phyloP scores from a whole-genome alignment of 2,888 invertebrate species.

The Sepiola atlantica region DNA sequence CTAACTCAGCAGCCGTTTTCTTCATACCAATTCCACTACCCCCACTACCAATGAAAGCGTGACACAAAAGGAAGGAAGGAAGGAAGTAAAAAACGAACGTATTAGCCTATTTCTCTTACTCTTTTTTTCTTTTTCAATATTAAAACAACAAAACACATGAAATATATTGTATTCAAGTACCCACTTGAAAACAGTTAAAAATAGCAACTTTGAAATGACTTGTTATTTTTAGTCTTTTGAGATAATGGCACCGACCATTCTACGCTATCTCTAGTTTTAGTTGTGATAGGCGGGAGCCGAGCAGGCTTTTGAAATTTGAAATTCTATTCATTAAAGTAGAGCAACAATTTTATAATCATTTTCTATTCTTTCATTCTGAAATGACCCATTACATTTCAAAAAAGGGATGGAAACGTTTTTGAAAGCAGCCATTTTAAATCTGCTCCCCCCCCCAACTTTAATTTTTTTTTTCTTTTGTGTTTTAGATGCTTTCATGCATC shows the following conservation, averaged over 20 bases:
- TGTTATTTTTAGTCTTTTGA: neutral
- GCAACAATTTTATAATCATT: neutral
- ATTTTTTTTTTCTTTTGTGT: too few relatives aligned
- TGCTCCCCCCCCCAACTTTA: neutral
- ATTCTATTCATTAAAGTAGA: neutral
- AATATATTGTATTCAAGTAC: neutral
- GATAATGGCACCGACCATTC: neutral
- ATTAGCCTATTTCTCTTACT: neutral
- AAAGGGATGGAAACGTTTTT: neutral
- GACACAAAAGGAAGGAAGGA: neutral
- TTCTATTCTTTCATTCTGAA: neutral
- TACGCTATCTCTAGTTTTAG: too few relatives aligned
- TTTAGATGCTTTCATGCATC: too few relatives aligned
- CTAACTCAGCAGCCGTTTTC: too few relatives aligned
- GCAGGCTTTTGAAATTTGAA: neutral
- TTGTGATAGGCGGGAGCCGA: neutral
- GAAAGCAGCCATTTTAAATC: neutral
- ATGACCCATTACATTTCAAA: neutral
- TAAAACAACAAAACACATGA: neutral
- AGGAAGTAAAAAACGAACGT: neutral
- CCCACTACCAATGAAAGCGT: neutral
- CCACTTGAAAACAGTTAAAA: slow-evolving; percentile 2
- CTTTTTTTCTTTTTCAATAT: neutral
- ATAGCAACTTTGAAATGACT: neutral
- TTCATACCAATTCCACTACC: too few relatives aligned